Base-by-base conservation (phyloP, 2,888 invertebrate genomes). In the Lysandra coridon region DNA sequence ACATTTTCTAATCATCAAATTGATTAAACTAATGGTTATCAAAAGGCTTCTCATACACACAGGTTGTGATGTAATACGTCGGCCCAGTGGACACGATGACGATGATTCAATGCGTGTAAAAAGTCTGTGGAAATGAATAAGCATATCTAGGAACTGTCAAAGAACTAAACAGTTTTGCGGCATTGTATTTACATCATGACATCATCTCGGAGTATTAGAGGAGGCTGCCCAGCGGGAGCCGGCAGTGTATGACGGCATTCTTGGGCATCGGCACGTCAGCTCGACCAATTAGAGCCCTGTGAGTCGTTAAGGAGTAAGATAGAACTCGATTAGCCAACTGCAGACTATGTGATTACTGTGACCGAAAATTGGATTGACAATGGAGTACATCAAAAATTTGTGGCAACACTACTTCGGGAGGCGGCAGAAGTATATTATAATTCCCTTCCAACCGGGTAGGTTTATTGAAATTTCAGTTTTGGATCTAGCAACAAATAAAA, bases 381-480 rank as follows among this genome's bases (percentile, higher is more conserved):
- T 93, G 92, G 91, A 93, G 80, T 92, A 92, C 81, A 77, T 94
- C 37, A 92, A 90, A 85, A 88, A 88, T 84, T 85, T 91, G 80
- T 94, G 93, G 93, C 88, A 88, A 80, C 85, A 88, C 53, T 92
- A 89, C 83, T 92, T 94, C 84, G 92, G 87, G 78, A 86, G 85
- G 80, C 87, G 86, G n/a, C 89, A 87, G 7, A 93, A 88, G 84
- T 91, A 87, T 83, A 86, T 90, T 30, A 92, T 92, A 81, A 88
- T 94, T 79, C 94, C 94, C 5, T 94, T 92, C 87, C 88, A 90
- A 83, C 94, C 94, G 90, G 93, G 94, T 94, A 89, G 84, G n/a
- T 78, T 77, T 78, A 78, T 17, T 30, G 30, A 33, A 53, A 10
- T 53, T 30, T 23, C n/a, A 6, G n/a, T 64, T 30, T 64, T 69